Conservation (phyloP, 2,888 invertebrate species). For the Esperia sulphurella region DNA sequence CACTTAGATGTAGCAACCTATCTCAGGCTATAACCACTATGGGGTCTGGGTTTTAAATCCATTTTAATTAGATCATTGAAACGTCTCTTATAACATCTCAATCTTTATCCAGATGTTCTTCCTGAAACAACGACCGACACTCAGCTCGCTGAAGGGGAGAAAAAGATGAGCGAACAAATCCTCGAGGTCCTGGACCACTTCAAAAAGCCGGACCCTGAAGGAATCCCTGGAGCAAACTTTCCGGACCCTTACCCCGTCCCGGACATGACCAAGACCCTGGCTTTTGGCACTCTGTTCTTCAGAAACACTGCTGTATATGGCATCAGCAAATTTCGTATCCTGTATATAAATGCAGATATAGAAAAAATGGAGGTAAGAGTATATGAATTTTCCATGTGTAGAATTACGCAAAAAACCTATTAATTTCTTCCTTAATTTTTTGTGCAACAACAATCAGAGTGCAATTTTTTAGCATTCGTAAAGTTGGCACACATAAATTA, state of each 20-base stretch:
- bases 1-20: no score
- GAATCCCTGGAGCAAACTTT: slow-evolving; percentile 87
- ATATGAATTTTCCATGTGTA: no score
- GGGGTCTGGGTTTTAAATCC: no score
- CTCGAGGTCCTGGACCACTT: slow-evolving; percentile 86
- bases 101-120: slow-evolving; percentile 1
- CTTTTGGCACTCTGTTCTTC: slow-evolving; percentile 85
- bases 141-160: slow-evolving; percentile 68
- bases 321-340: slow-evolving; percentile 87
- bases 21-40: no score
- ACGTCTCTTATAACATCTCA: neutral
- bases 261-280: slow-evolving; percentile 85
- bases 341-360: slow-evolving; percentile 84
- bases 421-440: no score
- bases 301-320: slow-evolving; percentile 86
- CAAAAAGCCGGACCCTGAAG: slow-evolving; percentile 88
- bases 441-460: no score
- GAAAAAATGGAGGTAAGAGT: slow-evolving; percentile 84
- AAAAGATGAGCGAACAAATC: slow-evolving; percentile 85
- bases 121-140: slow-evolving; percentile 23
- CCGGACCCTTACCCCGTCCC: slow-evolving; percentile 91
- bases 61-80: no score
- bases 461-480: no score
- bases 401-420: no score
- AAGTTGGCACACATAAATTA: no score